A percentile compares a stretch with the other conserved stretches of the same genome.
These are phyloP conservation scores for Vanessa tameamea DNA, from an alignment of 1,140 invertebrate genomes.

Conservation along the genomic window DNA sequence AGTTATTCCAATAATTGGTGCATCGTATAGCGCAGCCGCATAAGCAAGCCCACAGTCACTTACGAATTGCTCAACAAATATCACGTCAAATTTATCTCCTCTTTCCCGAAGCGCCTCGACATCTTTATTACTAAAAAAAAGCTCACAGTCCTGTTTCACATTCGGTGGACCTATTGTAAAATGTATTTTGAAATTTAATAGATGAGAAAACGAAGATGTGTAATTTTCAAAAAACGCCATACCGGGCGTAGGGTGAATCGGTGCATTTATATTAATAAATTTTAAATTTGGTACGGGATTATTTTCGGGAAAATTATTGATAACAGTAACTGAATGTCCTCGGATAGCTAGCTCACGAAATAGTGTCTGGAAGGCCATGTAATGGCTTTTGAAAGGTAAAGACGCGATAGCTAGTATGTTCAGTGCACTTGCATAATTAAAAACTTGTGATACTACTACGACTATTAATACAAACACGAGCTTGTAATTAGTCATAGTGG, in stretches of 20 bases:
- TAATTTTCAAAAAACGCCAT: slow-evolving; percentile 47
- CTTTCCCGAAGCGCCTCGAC: slow-evolving; percentile 59
- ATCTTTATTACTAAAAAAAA: slow-evolving; percentile 59
- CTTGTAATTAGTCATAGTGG: slow-evolving; percentile 33
- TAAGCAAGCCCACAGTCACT: slow-evolving; percentile 85
- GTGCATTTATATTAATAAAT: slow-evolving; percentile 48
- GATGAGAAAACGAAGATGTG: slow-evolving; percentile 36
- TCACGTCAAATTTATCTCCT: slow-evolving; percentile 82
- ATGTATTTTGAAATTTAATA: slow-evolving; percentile 50
- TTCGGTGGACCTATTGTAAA: slow-evolving; percentile 18
- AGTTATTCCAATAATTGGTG: slow-evolving; percentile 82
- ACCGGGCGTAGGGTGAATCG: slow-evolving; percentile 20
- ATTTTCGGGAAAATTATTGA: slow-evolving; percentile 65
- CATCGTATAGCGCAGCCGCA: slow-evolving; percentile 80
- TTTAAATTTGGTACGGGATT: slow-evolving; percentile 53
- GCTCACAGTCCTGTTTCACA: slow-evolving; percentile 60
- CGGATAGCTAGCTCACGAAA: slow-evolving; percentile 67
- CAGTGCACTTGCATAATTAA: slow-evolving; percentile 39
- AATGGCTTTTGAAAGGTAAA: slow-evolving; percentile 72
- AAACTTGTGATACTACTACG: slow-evolving; percentile 25
- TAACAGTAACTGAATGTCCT: slow-evolving; percentile 74
- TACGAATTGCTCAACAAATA: slow-evolving; percentile 85
- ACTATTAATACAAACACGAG: slow-evolving; percentile 34
- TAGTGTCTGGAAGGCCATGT: slow-evolving; percentile 67
- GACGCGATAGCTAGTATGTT: slow-evolving; percentile 66